Percentiles rank a stretch among this genome's conserved stretches.
phyloP scores from a whole-genome alignment of 1,140 invertebrate genomes.

The Colletes latitarsis region DNA sequence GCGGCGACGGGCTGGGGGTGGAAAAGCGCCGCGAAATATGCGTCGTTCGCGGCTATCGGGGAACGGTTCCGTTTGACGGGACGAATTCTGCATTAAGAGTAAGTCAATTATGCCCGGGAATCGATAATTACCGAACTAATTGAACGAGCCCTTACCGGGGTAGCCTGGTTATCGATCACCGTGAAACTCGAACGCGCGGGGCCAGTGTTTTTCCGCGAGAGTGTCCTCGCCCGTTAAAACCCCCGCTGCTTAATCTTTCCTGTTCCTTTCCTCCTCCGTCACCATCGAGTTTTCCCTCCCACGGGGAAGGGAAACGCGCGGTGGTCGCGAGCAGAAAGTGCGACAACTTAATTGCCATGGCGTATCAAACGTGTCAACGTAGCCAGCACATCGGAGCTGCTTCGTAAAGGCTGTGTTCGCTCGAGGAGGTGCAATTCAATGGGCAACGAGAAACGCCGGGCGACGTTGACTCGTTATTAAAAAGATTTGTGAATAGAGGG shows the following conservation, averaged over 20 bases:
- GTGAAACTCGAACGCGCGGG: constrained; percentile 20
- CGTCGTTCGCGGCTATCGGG: constrained; percentile 40
- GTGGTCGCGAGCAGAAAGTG: constrained; percentile 19
- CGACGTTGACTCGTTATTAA: constrained; percentile 50
- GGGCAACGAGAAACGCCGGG: constrained; percentile 21
- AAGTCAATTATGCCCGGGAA: constrained; percentile 46
- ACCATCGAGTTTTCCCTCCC: not conserved
- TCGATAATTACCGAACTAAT: constrained; percentile 57
- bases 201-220: constrained; percentile 22
- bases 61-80: constrained; percentile 42
- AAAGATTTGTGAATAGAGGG: constrained; percentile 43
- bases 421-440: constrained; percentile 42
- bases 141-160: constrained; percentile 44
- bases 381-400: constrained; percentile 19
- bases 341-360: constrained; percentile 51
- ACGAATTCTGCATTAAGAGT: constrained; percentile 51
- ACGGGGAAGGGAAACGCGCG: constrained; percentile 1
- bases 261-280: no score
- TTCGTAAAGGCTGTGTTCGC: constrained; percentile 31
- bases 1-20: not conserved
- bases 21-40: constrained; percentile 38
- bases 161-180: constrained; percentile 22
- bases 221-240: constrained; percentile 32
- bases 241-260: constrained; percentile 39
- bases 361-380: constrained; percentile 53